Conservation (phyloP, 2,113 vertebrate species). For the Dinomys branickii region DNA sequence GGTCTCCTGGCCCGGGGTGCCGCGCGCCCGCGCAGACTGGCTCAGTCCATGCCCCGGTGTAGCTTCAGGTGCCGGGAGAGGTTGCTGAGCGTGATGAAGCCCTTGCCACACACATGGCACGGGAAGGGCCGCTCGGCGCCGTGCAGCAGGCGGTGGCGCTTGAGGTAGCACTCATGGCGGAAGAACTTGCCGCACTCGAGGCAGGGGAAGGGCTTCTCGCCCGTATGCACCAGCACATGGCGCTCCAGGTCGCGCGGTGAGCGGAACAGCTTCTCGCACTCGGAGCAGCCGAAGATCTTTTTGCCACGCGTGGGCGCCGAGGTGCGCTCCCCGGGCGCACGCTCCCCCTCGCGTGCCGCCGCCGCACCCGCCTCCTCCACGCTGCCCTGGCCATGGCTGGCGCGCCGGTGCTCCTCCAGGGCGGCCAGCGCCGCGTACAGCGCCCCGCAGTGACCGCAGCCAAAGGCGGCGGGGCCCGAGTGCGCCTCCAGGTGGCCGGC, state of each 20-base stretch:
- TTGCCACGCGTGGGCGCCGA: constrained; percentile 59
- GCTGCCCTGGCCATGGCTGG: constrained; percentile 40
- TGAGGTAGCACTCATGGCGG: constrained; percentile 86
- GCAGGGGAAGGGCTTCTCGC: constrained; percentile 84
- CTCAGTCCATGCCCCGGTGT: constrained; percentile 83
- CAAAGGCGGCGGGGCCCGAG: constrained; percentile 79
- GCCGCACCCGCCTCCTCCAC: neutral
- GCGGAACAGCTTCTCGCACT: constrained; percentile 84
- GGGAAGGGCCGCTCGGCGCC: constrained; percentile 82
- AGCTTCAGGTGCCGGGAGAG: constrained; percentile 84
- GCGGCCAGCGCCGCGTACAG: constrained; percentile 91
- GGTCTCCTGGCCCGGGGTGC: neutral
- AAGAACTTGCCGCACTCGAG: constrained; percentile 84
- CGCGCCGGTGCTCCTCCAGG: constrained; percentile 86
- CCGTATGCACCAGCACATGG: constrained; percentile 84
- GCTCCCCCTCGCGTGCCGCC: neutral
- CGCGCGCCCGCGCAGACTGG: accelerated
- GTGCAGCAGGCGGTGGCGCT: constrained; percentile 84
- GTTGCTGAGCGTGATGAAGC: constrained; percentile 84
- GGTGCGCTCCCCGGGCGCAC: neutral
- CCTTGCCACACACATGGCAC: constrained; percentile 82
- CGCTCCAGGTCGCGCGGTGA: constrained; percentile 82
- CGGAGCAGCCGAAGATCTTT: constrained; percentile 82
- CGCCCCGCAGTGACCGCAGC: constrained; percentile 91
- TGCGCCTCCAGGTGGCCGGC: constrained; percentile 82